Evolutionary conservation across 2,888 invertebrate genomes (phyloP).

Genomic region (Tromatobia lineatoria): DNA sequence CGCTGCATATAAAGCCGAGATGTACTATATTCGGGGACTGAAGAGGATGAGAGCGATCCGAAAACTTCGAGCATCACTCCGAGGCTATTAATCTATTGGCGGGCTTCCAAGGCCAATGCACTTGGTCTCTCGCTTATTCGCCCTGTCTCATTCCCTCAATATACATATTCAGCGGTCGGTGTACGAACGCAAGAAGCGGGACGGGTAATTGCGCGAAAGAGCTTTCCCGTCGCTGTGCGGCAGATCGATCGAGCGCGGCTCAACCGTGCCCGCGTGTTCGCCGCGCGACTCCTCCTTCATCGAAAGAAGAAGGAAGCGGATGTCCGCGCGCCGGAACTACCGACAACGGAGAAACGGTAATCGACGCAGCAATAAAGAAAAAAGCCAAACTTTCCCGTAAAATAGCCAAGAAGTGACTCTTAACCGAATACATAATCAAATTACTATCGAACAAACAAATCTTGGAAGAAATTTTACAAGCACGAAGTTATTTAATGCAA

Average conservation of each 20-base stretch:
- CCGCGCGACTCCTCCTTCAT: slow-evolving; percentile 70
- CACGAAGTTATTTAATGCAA: too few relatives aligned
- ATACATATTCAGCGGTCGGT: slow-evolving; percentile 80
- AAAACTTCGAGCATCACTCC: slow-evolving; percentile 83
- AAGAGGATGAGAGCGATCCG: slow-evolving; percentile 66
- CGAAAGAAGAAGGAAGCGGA: slow-evolving; percentile 63
- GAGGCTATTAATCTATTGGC: slow-evolving; percentile 84
- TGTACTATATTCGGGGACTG: slow-evolving; percentile 39
- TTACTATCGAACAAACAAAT: slow-evolving; percentile 25
- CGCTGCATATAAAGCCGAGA: slow-evolving; percentile 49
- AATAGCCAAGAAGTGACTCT: slow-evolving; percentile 40
- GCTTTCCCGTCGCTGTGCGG: slow-evolving; percentile 71
- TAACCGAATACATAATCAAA: slow-evolving; percentile 53
- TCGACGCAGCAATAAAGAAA: slow-evolving; percentile 29
- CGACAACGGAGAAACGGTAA: slow-evolving; percentile 67
- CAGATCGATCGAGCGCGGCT: slow-evolving; percentile 63
- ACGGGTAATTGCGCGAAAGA: slow-evolving; percentile 76
- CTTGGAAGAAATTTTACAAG: not conserved
- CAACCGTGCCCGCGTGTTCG: slow-evolving; percentile 39
- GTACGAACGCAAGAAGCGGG: slow-evolving; percentile 67
- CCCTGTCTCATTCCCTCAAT: slow-evolving; percentile 69
- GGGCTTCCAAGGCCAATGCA: slow-evolving; percentile 83
- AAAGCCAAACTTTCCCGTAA: slow-evolving; percentile 38
- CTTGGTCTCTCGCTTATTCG: slow-evolving; percentile 72
- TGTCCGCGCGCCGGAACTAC: slow-evolving; percentile 60